Conservation (phyloP, 2,888 invertebrate genomes). For the Cetonia aurata region DNA sequence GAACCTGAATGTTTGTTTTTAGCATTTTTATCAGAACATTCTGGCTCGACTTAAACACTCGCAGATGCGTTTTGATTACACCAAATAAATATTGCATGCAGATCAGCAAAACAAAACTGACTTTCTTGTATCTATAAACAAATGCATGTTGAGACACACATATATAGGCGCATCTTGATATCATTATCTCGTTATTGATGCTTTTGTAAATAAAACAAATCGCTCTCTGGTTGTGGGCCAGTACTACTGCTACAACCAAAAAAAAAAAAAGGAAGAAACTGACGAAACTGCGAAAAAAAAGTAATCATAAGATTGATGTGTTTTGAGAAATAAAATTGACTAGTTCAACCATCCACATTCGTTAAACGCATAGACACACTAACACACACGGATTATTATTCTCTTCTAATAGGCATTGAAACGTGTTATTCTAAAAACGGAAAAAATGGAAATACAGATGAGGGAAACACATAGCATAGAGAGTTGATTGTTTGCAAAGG, state of each 20-base stretch:
- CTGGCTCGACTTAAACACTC: too few relatives aligned
- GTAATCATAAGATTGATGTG: neutral
- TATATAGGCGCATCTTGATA: neutral
- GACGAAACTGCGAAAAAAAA: neutral
- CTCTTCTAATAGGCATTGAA: too few relatives aligned
- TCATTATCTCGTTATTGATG: constrained; percentile 9
- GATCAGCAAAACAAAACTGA: neutral
- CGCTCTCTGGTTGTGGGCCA: constrained; percentile 8
- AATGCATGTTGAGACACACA: neutral
- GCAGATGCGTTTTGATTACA: constrained; percentile 12
- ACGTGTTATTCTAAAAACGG: constrained; percentile 10
- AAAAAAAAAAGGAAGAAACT: constrained; percentile 10
- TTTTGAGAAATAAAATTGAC: constrained; percentile 22
- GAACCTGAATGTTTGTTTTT: too few relatives aligned
- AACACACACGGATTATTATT: neutral
- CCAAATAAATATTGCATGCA: constrained; percentile 12
- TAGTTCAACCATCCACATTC: constrained; percentile 15
- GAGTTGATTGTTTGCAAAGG: constrained; percentile 54
- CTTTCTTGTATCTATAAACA: too few relatives aligned
- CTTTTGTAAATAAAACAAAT: constrained; percentile 30
- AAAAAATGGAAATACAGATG: constrained; percentile 51
- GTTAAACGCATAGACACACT: constrained; percentile 12
- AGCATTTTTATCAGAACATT: too few relatives aligned
- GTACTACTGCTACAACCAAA: neutral
- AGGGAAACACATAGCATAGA: constrained; percentile 44